A percentile compares a stretch with the other conserved stretches of the same genome.
These are phyloP conservation scores for Augiades crinisus DNA, from an alignment of 2,888 invertebrate genomes.

Conservation along the genomic window DNA sequence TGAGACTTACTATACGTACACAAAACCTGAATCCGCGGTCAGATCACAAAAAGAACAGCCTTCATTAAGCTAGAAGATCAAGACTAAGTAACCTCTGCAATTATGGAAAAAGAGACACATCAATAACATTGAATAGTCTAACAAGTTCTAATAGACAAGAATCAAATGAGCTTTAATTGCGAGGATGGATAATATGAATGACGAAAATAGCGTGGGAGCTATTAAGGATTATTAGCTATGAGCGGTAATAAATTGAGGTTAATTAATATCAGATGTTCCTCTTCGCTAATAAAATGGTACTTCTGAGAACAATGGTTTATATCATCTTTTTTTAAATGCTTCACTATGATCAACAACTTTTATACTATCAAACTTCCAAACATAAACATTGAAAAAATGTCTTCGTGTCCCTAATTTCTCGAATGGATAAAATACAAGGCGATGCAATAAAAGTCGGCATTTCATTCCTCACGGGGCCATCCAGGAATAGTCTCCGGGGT, in stretches of 20 bases:
- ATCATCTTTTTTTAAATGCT: too few species aligned
- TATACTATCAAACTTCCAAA: too few species aligned
- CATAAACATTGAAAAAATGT: neutral
- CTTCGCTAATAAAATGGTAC: neutral
- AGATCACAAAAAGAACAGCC: too few species aligned
- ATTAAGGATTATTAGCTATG: neutral
- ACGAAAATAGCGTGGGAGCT: neutral
- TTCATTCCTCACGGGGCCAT: constrained; percentile 49
- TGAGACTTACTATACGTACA: too few species aligned
- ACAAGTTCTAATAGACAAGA: too few species aligned
- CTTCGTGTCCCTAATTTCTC: neutral
- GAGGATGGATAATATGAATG: neutral
- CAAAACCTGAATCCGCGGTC: too few species aligned
- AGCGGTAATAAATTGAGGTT: neutral
- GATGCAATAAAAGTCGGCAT: constrained; percentile 23
- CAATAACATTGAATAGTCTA: too few species aligned
- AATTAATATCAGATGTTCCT: neutral
- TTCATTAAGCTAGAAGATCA: too few species aligned
- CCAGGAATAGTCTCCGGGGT: constrained; percentile 56
- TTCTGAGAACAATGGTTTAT: too few species aligned
- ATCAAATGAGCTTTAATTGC: neutral
- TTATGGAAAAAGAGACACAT: too few species aligned
- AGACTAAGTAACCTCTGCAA: too few species aligned
- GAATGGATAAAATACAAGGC: constrained; percentile 23
- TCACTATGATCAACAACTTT: too few species aligned